These are phyloP conservation scores for Apamea epomidion DNA, from an alignment of 2,888 invertebrate species.

Conservation along the genomic window DNA sequence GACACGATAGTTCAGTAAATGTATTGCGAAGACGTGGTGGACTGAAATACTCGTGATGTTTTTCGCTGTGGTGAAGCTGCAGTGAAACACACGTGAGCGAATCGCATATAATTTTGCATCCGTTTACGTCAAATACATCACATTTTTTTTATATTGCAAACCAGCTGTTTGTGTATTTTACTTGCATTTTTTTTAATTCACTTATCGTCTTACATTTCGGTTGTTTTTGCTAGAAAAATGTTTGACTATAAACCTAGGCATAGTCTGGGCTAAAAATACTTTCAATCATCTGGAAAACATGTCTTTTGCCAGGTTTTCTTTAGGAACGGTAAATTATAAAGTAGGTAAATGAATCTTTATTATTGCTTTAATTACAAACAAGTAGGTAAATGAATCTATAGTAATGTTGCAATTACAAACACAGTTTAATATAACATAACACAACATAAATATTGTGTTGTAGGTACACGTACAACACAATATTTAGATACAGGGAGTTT, in stretches of 20 bases:
- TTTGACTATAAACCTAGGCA: conserved; percentile 5
- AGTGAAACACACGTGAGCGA: conserved; percentile 52
- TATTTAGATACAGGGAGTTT: background rate
- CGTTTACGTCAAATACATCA: conserved; percentile 54
- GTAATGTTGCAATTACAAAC: background rate
- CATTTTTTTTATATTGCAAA: conserved; percentile 47
- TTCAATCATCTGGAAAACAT: background rate
- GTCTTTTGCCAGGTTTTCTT: background rate
- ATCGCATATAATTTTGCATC: conserved; percentile 54
- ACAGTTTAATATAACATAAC: background rate
- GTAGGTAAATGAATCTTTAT: background rate
- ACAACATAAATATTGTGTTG: no score
- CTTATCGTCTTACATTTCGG: conserved; percentile 22
- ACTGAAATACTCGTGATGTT: conserved; percentile 60
- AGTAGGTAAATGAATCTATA: background rate
- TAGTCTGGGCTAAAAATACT: conserved; percentile 26
- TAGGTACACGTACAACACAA: background rate
- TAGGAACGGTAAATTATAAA: no score
- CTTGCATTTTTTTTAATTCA: conserved; percentile 30
- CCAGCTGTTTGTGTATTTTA: conserved; percentile 37
- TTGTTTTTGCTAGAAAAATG: conserved; percentile 16
- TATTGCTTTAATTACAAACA: background rate
- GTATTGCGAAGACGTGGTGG: conserved; percentile 50
- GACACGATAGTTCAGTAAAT: conserved; percentile 63
- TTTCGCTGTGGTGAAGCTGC: conserved; percentile 45